A percentile compares a stretch with the other conserved stretches of the same genome.
phyloP scores from a whole-genome alignment of 2,888 invertebrate genomes.

The Drosophila neoperkinsi region DNA sequence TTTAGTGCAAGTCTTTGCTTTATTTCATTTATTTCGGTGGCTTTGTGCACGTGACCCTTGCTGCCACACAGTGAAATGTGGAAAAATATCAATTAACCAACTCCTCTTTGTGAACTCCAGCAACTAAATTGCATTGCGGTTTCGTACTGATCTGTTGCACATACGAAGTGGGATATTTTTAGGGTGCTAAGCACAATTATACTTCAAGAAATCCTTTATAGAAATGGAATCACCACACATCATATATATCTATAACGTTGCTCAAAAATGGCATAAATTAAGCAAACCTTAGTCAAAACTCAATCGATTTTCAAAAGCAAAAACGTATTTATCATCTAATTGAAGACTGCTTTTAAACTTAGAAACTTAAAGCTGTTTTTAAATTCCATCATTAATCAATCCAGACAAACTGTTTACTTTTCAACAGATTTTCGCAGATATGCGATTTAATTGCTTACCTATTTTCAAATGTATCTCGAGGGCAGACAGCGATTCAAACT shows the following conservation, averaged over 20 bases:
- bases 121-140: conserved; percentile 5
- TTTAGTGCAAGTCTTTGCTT: conserved; percentile 24
- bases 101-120: conserved; percentile 3
- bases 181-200: not conserved
- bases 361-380: not conserved
- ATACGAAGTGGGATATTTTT: not conserved
- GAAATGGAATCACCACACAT: not conserved
- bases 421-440: not conserved
- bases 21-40: conserved; percentile 21
- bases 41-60: conserved; percentile 46
- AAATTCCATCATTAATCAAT: not conserved
- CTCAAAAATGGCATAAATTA: not conserved
- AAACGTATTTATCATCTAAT: not conserved
- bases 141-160: not conserved
- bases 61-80: conserved; percentile 49
- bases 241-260: too few species aligned
- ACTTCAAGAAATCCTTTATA: not conserved
- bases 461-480: conserved; percentile 25
- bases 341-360: not conserved
- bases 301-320: not conserved
- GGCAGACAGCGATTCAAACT: conserved; percentile 24
- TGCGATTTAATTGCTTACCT: conserved; percentile 20
- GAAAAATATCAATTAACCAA: conserved; percentile 59
- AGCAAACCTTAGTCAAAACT: not conserved
- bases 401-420: not conserved